These are phyloP conservation scores for Platyscapa corneri DNA, from an alignment of 1,140 invertebrate species.

Conservation along the genomic window DNA sequence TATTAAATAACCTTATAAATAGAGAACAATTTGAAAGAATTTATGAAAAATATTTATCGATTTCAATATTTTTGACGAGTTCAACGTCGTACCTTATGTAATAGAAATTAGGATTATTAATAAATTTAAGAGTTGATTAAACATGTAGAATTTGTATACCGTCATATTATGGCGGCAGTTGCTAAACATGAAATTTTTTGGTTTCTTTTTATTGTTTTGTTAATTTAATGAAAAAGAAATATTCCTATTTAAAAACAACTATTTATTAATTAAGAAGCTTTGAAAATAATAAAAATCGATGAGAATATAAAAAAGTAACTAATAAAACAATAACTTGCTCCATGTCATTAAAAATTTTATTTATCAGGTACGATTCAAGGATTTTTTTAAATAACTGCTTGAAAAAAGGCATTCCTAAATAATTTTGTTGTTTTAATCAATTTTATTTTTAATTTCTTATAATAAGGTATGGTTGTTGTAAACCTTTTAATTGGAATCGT, in stretches of 20 bases:
- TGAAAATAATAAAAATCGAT: not conserved
- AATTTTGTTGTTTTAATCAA: no score
- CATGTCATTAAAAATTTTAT: not conserved
- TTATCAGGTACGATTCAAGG: not conserved
- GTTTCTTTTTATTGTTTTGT: not conserved
- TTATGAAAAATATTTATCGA: no score
- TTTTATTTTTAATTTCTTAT: no score
- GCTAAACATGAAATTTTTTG: not conserved
- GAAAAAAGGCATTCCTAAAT: no score
- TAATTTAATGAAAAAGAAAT: slow-evolving; percentile 4
- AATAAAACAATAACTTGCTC: not conserved
- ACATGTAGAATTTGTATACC: not conserved
- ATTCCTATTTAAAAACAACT: not conserved
- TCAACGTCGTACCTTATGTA: no score
- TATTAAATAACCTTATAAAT: no score
- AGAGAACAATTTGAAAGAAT: no score
- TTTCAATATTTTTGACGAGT: no score
- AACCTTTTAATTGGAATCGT: not conserved
- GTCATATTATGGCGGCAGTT: slow-evolving; percentile 14
- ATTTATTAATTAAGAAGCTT: not conserved
- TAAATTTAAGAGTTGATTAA: no score
- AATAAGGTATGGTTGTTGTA: no score
- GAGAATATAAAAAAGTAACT: not conserved
- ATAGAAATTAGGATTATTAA: no score
- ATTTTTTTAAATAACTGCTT: not conserved